phyloP scores from a whole-genome alignment of 2,797 vertebrate species.

The Crypturellus tataupa region DNA sequence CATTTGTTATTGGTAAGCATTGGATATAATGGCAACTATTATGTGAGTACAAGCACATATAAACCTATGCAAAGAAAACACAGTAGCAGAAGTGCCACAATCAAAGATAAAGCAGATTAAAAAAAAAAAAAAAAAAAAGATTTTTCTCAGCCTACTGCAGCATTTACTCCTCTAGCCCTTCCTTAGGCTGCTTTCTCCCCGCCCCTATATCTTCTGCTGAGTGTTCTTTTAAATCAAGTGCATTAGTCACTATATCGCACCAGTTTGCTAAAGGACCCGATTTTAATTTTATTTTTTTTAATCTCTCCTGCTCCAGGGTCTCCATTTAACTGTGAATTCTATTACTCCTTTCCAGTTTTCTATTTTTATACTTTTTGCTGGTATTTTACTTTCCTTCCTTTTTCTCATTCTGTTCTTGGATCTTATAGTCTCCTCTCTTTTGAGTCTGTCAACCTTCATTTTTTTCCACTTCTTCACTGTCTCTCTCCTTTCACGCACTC shows the following conservation, averaged over 20 bases:
- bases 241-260: not conserved
- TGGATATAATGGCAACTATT: not conserved
- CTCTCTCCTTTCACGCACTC: not conserved
- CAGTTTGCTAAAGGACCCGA: not conserved
- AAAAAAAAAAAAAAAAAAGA: not conserved
- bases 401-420: not conserved
- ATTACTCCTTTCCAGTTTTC: not conserved
- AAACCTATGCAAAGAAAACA: conserved; percentile 12
- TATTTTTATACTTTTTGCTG: not conserved
- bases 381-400: not conserved
- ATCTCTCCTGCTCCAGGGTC: not conserved
- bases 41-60: not conserved
- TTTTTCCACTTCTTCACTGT: not conserved
- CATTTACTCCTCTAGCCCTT: not conserved
- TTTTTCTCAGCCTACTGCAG: not conserved
- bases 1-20: not conserved
- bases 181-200: not conserved
- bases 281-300: conserved; percentile 12
- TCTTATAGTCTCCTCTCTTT: not conserved
- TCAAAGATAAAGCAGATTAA: not conserved
- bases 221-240: not conserved
- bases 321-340: not conserved
- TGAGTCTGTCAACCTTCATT: not conserved
- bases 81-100: not conserved
- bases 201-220: not conserved